These are phyloP conservation scores for Campoletis sonorensis DNA, from an alignment of 1,140 invertebrate genomes.

Conservation along the genomic window DNA sequence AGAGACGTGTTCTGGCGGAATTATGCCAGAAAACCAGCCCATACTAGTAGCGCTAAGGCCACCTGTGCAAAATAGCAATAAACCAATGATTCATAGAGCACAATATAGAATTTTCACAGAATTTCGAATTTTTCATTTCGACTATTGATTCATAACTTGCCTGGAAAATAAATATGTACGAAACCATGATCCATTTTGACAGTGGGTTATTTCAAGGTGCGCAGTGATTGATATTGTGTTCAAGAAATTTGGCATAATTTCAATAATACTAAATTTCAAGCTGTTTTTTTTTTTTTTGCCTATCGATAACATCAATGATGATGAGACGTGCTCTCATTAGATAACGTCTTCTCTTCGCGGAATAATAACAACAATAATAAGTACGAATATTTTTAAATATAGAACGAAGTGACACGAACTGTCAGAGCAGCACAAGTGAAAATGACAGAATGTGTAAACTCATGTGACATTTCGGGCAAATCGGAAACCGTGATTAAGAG, in stretches of 20 bases:
- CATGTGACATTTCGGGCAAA: neutral
- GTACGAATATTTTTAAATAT: conserved; percentile 10
- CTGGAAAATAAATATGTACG: conserved; percentile 25
- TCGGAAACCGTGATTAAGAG: neutral
- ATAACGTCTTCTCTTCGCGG: conserved; percentile 20
- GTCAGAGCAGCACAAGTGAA: neutral
- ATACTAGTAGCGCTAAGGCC: conserved; percentile 61
- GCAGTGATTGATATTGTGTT: neutral
- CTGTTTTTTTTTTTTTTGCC: neutral
- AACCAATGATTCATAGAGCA: conserved; percentile 25
- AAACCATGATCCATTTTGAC: conserved; percentile 38
- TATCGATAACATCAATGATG: conserved; percentile 20
- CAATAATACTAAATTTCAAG: neutral
- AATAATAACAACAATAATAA: conserved; percentile 32
- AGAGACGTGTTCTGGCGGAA: conserved; percentile 64
- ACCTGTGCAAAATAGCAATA: conserved; percentile 54
- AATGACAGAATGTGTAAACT: neutral
- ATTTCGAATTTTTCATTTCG: too few species aligned
- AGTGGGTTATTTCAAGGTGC: neutral
- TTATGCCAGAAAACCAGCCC: conserved; percentile 64
- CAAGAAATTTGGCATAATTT: neutral
- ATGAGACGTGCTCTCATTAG: conserved; percentile 25
- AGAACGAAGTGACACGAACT: neutral
- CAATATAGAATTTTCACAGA: neutral
- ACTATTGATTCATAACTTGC: conserved; percentile 2